Evolutionary conservation across 2,888 invertebrate species (phyloP).

Genomic region (Plebejus argus): DNA sequence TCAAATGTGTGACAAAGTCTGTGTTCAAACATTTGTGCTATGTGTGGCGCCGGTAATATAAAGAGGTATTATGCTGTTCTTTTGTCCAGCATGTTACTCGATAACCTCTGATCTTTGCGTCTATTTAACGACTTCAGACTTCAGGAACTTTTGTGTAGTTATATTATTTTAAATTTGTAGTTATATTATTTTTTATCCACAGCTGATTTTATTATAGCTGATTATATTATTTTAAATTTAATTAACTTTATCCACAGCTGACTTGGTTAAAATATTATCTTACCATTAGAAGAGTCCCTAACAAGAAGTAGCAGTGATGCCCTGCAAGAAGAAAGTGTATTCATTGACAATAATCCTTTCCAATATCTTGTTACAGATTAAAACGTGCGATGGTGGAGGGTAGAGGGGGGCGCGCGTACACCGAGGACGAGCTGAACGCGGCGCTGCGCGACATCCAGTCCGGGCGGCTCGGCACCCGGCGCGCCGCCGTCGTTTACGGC

Average conservation of each 20-base stretch:
- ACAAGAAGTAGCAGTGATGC: too few species aligned
- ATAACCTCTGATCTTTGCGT: not conserved
- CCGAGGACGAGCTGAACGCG: conserved; percentile 96
- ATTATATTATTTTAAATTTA: too few species aligned
- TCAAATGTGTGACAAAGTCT: too few species aligned
- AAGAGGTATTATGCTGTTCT: not conserved
- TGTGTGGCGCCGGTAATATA: too few species aligned
- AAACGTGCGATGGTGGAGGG: conserved; percentile 61
- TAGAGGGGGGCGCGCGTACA: conserved; percentile 90
- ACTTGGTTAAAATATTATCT: too few species aligned
- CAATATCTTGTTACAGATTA: conserved; percentile 64
- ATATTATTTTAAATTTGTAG: too few species aligned
- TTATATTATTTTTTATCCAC: too few species aligned
- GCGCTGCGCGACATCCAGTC: conserved; percentile 97
- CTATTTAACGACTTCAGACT: too few species aligned
- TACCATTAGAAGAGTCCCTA: not conserved
- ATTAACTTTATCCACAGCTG: too few species aligned
- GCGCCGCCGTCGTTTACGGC: conserved; percentile 97
- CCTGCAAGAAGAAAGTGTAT: not conserved
- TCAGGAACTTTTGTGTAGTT: too few species aligned
- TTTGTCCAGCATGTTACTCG: not conserved
- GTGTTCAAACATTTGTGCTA: too few species aligned
- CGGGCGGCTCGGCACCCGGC: conserved; percentile 94
- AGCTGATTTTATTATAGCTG: too few species aligned
- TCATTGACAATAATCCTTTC: not conserved